Evolutionary conservation across 2,113 vertebrate genomes (phyloP), one percentile per base, ranked within the genome.

Genomic region (Cololabis saira): DNA sequence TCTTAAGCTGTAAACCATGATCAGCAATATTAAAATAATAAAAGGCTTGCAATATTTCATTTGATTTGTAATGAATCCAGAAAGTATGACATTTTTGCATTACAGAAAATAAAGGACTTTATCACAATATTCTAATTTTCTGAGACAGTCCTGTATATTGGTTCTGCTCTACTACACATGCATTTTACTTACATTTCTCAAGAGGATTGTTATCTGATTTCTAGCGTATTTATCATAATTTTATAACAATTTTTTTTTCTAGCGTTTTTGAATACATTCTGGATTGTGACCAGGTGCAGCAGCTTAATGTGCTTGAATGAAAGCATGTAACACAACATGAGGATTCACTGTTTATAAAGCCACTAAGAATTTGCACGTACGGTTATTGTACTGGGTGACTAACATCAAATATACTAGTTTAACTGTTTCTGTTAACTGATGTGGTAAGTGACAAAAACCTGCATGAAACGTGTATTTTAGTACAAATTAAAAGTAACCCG

Each of bases 391-490:
- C 48, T 15, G 48, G 65, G 44, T 43, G 30, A 81, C 47, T 24
- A 47, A 57, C 37, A 12, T 69, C 52, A 14, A 56, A 61, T 1
- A 11, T 19, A 17, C 41, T 64, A 44, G 59, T 82, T 83, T 74
- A 51, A 54, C 51, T 74, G 71, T 87, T 87, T 80, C 70, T 87
- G 74, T 84, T 83, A 75, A 83, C 68, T 87, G 80, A 86, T 84
- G 83, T 89, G 81, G 22, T 82, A 87, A 82, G 72, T 90, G 84
- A 84, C 52, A 69, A 77, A 78, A 78, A 76, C 59, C 56, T 89
- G 89, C 89, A 90, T 87, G 86, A 82, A 73, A 84, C 49, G 17
- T 80, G 75, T 84, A 74, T 90, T 89, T 87, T 89, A 83, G 74
- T 86, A 85, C 72, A 88, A 87, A 90, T 89, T 90, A 89, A 87